Percentiles rank a stretch among this genome's conserved stretches.
Evolutionary conservation across 2,113 vertebrate genomes (phyloP).

Genomic region (Atherinomorus stipes): DNA sequence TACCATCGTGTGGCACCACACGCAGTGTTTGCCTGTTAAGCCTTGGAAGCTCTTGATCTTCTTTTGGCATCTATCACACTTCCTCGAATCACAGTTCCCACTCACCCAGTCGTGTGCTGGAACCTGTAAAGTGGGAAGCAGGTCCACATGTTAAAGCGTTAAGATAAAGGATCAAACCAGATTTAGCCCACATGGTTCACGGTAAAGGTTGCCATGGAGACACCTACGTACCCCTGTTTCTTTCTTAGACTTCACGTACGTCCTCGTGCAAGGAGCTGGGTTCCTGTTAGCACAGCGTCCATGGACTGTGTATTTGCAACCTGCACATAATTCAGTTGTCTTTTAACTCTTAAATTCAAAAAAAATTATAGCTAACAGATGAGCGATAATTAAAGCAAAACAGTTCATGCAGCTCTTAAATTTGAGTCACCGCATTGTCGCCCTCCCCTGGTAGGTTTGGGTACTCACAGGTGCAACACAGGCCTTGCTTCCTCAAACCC

Average conservation of each 20-base stretch:
- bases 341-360: background rate
- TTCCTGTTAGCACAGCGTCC: constrained; percentile 92
- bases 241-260: constrained; percentile 92
- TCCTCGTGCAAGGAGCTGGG: constrained; percentile 87
- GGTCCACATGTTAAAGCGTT: constrained; percentile 15
- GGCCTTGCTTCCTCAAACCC: constrained; percentile 92
- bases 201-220: constrained; percentile 37
- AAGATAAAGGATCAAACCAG: background rate
- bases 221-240: constrained; percentile 87
- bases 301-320: constrained; percentile 92
- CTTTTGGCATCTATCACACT: constrained; percentile 91
- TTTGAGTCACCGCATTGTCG: background rate
- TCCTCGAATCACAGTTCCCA: constrained; percentile 88
- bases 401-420: background rate
- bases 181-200: constrained; percentile 3
- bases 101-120: constrained; percentile 90
- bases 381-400: background rate
- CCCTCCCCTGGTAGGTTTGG: constrained; percentile 51
- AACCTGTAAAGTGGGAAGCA: constrained; percentile 75
- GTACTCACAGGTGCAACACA: constrained; percentile 91
- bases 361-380: background rate
- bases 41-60: constrained; percentile 87
- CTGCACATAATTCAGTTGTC: constrained; percentile 67
- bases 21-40: constrained; percentile 90
- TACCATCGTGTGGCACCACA: constrained; percentile 93